These are phyloP conservation scores for Pyrocephalus nanus DNA, from an alignment of 2,797 vertebrate genomes.

Conservation along the genomic window DNA sequence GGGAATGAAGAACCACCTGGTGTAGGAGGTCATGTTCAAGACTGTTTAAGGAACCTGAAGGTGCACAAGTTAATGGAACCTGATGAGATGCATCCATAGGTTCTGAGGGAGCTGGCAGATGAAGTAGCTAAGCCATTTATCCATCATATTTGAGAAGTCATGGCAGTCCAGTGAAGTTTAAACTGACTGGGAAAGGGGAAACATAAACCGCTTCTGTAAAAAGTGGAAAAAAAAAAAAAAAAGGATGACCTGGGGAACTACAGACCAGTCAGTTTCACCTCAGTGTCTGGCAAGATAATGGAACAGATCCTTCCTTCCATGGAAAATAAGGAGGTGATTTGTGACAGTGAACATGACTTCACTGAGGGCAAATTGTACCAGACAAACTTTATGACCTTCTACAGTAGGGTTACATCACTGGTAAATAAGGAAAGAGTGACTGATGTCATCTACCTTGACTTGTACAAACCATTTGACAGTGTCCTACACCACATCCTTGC, in stretches of 20 bases:
- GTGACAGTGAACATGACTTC: neutral
- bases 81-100: neutral
- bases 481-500: neutral
- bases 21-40: neutral
- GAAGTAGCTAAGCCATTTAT: neutral
- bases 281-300: neutral
- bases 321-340: neutral
- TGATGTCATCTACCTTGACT: neutral
- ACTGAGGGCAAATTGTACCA: neutral
- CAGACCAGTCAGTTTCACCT: neutral
- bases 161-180: neutral
- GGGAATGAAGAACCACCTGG: neutral
- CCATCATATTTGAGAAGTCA: neutral
- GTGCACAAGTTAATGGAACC: neutral
- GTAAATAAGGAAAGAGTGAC: neutral
- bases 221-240: fast-evolving
- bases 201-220: neutral
- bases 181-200: neutral
- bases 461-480: neutral
- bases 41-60: neutral
- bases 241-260: neutral
- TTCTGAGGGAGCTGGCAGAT: neutral
- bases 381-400: neutral
- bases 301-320: neutral
- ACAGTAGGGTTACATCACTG: too few species aligned